Percentiles rank a stretch among this genome's conserved stretches.
Conservation (phyloP, 2,113 vertebrate species). For the Chloropsis cyanopogon region DNA sequence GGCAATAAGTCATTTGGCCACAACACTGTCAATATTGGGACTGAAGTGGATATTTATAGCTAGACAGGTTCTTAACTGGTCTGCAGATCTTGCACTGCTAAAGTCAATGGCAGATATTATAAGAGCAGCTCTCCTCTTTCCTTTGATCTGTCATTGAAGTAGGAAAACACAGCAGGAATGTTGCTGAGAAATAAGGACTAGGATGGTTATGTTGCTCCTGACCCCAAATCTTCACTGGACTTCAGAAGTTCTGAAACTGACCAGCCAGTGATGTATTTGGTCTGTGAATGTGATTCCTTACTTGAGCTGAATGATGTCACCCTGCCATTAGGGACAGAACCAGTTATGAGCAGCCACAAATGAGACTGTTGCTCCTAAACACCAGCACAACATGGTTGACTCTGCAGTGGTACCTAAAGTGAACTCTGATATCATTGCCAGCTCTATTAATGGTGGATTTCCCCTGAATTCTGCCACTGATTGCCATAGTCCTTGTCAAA, state of each 20-base stretch:
- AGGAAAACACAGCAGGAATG: not conserved
- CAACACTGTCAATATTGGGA: not conserved
- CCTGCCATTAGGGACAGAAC: not conserved
- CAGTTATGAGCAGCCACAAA: not conserved
- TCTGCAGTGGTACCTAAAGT: not conserved
- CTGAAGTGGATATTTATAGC: not conserved
- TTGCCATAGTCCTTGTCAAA: not conserved
- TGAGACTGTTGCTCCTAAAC: not conserved
- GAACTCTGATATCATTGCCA: not conserved
- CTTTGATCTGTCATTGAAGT: not conserved
- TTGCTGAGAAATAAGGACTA: not conserved
- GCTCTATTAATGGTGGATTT: not conserved
- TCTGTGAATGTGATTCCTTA: not conserved
- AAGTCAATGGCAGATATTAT: not conserved
- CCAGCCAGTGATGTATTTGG: not conserved
- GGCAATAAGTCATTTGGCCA: not conserved
- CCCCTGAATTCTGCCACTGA: not conserved
- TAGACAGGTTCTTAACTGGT: not conserved
- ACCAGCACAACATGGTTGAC: not conserved
- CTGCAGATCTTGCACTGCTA: not conserved
- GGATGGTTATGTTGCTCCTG: not conserved
- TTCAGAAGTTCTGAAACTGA: not conserved
- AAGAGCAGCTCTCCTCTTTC: not conserved
- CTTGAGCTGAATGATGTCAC: not conserved
- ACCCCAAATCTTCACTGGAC: not conserved